These are phyloP conservation scores for Reinhardtius hippoglossoides DNA, from an alignment of 2,113 vertebrate genomes.

Conservation along the genomic window DNA sequence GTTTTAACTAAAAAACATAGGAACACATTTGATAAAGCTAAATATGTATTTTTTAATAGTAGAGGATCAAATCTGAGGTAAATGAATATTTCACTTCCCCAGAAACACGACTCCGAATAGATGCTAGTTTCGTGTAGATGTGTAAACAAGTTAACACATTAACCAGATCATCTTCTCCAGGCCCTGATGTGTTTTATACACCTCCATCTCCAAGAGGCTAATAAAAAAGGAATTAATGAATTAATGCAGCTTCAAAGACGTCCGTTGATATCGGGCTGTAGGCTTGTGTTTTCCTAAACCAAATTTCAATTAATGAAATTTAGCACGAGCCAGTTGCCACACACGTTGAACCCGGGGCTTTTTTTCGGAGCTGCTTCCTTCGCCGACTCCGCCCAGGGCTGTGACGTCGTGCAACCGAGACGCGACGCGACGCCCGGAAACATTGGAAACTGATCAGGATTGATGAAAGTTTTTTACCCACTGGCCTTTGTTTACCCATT, in stretches of 20 bases:
- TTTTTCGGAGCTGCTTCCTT: not conserved
- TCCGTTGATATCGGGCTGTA: not conserved
- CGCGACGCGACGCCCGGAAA: slow-evolving; percentile 38
- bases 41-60: too few species aligned
- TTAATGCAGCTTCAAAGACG: slow-evolving; percentile 7
- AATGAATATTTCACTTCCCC: too few species aligned
- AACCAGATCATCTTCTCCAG: not conserved
- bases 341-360: slow-evolving; percentile 10
- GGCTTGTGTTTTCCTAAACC: slow-evolving; percentile 19
- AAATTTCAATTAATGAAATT: slow-evolving; percentile 43
- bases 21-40: too few species aligned
- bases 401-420: slow-evolving; percentile 24
- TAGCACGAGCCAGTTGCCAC: slow-evolving; percentile 23
- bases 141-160: not conserved
- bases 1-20: too few species aligned
- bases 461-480: slow-evolving; percentile 28
- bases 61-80: too few species aligned
- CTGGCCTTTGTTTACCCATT: slow-evolving; percentile 47
- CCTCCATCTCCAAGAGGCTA: not conserved
- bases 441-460: slow-evolving; percentile 19
- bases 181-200: not conserved
- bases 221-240: not conserved
- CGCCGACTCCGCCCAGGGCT: not conserved
- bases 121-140: not conserved
- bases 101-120: not conserved